These are phyloP conservation scores for Agrilus planipennis DNA, from an alignment of 1,140 invertebrate genomes.

Conservation along the genomic window DNA sequence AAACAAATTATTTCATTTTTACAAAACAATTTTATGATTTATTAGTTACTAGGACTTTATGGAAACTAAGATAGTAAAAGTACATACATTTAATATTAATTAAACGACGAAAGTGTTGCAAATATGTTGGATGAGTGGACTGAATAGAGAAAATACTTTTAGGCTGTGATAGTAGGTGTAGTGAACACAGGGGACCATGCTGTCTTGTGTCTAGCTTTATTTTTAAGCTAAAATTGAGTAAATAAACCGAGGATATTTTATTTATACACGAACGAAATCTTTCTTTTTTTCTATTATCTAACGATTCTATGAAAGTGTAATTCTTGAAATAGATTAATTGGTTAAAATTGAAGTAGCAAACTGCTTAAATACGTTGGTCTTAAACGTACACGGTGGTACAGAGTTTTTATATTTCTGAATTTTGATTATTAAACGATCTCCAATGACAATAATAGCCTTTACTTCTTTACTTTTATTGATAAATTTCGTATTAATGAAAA, in stretches of 20 bases:
- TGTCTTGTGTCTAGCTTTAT: conserved; percentile 1
- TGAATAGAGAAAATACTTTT: conserved; percentile 6
- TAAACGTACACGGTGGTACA: no score
- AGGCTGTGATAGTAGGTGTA: conserved; percentile 28
- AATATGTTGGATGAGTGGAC: conserved; percentile 10
- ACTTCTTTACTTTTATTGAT: no score
- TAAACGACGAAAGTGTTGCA: conserved; percentile 11
- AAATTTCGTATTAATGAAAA: no score
- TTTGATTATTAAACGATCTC: no score
- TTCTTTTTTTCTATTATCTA: neutral
- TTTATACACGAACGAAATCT: conserved; percentile 2
- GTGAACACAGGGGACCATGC: conserved; percentile 26
- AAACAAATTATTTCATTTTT: no score
- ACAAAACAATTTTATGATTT: no score
- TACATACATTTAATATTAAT: conserved; percentile 6
- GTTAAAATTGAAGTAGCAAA: neutral
- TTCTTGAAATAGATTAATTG: neutral
- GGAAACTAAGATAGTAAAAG: neutral
- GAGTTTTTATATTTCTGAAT: no score
- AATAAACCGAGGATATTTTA: neutral
- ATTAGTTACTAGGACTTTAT: neutral
- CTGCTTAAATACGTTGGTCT: conserved; percentile 1
- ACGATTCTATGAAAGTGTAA: conserved; percentile 6
- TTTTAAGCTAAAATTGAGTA: no score
- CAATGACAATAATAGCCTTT: no score